These are phyloP conservation scores for Drosophila bifasciata DNA, from an alignment of 1,140 invertebrate species.

Conservation along the genomic window DNA sequence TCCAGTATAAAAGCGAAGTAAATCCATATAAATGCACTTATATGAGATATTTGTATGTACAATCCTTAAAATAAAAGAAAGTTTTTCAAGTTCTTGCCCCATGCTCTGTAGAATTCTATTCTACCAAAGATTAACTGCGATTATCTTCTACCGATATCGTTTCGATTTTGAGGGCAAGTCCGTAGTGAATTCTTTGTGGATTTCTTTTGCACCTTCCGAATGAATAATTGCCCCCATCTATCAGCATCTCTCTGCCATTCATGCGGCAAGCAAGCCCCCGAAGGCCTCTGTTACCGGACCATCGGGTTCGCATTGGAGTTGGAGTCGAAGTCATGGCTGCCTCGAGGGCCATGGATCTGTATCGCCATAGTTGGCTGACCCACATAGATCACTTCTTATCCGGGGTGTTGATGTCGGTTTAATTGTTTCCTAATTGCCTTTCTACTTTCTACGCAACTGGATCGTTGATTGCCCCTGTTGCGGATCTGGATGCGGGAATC, in stretches of 20 bases:
- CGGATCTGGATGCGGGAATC: conserved; percentile 26
- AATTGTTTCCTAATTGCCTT: conserved; percentile 76
- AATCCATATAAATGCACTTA: too few relatives aligned
- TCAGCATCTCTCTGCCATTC: conserved; percentile 31
- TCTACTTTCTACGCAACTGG: conserved; percentile 48
- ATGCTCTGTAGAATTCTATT: too few relatives aligned
- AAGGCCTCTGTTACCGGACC: too few relatives aligned
- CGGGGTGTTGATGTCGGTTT: conserved; percentile 59
- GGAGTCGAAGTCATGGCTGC: not conserved
- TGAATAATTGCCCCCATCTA: conserved; percentile 11
- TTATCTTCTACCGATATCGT: not conserved
- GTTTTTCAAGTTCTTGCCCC: too few relatives aligned
- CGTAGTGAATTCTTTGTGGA: too few relatives aligned
- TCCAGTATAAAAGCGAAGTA: too few relatives aligned
- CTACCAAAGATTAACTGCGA: too few relatives aligned
- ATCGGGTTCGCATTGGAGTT: too few relatives aligned
- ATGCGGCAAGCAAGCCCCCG: conserved; percentile 30
- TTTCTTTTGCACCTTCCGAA: too few relatives aligned
- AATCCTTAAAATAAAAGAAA: too few relatives aligned
- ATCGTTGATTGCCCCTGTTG: conserved; percentile 20
- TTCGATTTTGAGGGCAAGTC: conserved; percentile 2
- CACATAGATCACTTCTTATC: conserved; percentile 12
- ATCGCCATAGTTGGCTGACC: conserved; percentile 46
- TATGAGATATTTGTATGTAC: too few relatives aligned
- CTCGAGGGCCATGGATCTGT: conserved; percentile 32